phyloP scores from a whole-genome alignment of 2,888 invertebrate species.

The Ectemnius cavifrons region DNA sequence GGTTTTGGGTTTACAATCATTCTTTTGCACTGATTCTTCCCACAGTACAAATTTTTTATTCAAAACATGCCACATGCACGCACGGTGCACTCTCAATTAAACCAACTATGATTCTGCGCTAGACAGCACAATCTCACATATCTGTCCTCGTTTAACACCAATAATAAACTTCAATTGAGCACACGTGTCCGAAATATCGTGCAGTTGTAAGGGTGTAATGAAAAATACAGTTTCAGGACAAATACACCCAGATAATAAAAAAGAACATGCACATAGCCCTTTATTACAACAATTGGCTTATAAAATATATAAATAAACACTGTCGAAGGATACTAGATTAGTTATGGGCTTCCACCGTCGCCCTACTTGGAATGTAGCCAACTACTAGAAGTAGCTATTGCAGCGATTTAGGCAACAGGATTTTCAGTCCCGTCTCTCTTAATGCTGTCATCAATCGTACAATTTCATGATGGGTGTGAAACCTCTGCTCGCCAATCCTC shows the following conservation, averaged over 20 bases:
- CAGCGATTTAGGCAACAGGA: too few relatives aligned
- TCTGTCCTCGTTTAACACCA: too few relatives aligned
- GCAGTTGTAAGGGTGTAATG: background rate
- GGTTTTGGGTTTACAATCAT: constrained; percentile 3
- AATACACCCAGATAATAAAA: constrained; percentile 8
- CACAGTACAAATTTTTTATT: constrained; percentile 11
- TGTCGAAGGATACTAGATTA: background rate
- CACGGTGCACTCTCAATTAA: constrained; percentile 2
- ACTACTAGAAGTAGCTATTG: too few relatives aligned
- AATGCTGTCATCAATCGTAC: constrained; percentile 18
- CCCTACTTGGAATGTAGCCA: too few relatives aligned
- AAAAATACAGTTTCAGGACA: background rate
- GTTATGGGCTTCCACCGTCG: background rate
- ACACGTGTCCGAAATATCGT: too few relatives aligned
- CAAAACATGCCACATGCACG: constrained; percentile 39
- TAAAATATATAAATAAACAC: constrained; percentile 13
- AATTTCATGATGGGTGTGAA: background rate
- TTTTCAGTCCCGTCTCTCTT: too few relatives aligned
- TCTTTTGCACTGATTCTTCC: background rate
- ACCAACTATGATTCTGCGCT: background rate
- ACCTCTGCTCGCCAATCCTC: background rate
- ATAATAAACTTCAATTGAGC: too few relatives aligned
- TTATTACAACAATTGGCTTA: constrained; percentile 35
- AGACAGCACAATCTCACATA: background rate
- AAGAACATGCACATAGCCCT: constrained; percentile 38